Evolutionary conservation across 2,113 vertebrate genomes (phyloP).

Genomic region (Lophura nycthemera): DNA sequence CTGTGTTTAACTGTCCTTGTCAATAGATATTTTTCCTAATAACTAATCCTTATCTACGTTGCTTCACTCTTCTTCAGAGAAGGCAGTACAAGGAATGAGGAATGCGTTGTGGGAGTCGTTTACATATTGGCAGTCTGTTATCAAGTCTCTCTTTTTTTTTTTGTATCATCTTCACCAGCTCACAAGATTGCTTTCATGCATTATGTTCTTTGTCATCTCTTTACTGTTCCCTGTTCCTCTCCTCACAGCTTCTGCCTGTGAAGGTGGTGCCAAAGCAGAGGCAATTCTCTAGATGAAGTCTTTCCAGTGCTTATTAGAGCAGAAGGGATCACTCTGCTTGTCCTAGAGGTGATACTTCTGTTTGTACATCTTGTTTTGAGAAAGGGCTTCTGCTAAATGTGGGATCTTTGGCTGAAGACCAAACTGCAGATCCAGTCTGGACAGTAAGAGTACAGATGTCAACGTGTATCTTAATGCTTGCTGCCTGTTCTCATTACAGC

Average conservation of each 20-base stretch:
- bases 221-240: neutral
- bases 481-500: neutral
- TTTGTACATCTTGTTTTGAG: neutral
- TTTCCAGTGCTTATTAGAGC: slow-evolving; percentile 29
- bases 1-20: neutral
- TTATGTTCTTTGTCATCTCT: neutral
- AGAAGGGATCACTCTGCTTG: slow-evolving; percentile 3
- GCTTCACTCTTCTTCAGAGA: neutral
- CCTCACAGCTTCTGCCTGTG: neutral
- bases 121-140: neutral
- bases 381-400: neutral
- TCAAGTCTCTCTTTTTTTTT: neutral
- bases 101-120: neutral
- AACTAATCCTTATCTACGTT: neutral
- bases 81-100: neutral
- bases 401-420: neutral
- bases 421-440: neutral
- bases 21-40: neutral
- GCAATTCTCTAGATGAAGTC: neutral
- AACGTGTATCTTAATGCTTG: accelerated
- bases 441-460: neutral
- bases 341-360: slow-evolving; percentile 3
- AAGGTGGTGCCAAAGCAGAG: neutral
- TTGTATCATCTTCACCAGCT: neutral
- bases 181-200: neutral